These are phyloP conservation scores for Sinocyclocheilus maitianheensis DNA, from an alignment of 2,113 vertebrate genomes.

Conservation along the genomic window DNA sequence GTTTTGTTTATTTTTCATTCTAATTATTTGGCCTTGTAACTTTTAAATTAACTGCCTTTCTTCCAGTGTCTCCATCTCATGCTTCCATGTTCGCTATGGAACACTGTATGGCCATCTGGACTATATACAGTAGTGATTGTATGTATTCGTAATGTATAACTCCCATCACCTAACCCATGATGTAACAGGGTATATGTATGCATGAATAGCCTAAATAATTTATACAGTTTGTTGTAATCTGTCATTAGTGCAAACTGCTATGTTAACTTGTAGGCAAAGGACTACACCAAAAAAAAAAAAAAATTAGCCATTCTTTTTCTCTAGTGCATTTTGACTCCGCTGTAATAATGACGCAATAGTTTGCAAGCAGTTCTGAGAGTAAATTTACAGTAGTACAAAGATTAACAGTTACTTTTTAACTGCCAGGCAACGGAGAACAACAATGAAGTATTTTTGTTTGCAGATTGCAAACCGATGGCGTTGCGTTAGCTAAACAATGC, in stretches of 20 bases:
- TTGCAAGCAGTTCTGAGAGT: constrained; percentile 30
- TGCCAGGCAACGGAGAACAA: constrained; percentile 44
- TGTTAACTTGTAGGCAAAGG: constrained; percentile 45
- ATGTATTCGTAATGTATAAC: constrained; percentile 52
- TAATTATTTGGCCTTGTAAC: constrained; percentile 19
- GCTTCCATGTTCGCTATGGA: constrained; percentile 49
- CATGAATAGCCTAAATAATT: constrained; percentile 55
- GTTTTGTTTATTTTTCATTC: background rate
- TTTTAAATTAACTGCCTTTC: constrained; percentile 40
- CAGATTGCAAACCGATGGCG: background rate
- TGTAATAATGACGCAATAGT: constrained; percentile 35
- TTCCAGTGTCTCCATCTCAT: constrained; percentile 42
- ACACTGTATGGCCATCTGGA: constrained; percentile 40
- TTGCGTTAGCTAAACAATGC: constrained; percentile 41
- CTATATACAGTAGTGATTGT: constrained; percentile 51
- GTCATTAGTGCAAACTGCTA: constrained; percentile 33
- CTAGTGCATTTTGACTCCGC: constrained; percentile 37
- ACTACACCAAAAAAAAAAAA: background rate
- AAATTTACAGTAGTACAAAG: constrained; percentile 36
- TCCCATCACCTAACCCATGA: constrained; percentile 49
- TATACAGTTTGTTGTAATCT: constrained; percentile 56
- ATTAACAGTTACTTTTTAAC: constrained; percentile 22
- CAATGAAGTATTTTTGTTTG: constrained; percentile 18
- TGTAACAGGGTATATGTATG: constrained; percentile 60
- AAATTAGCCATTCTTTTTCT: constrained; percentile 31